These are phyloP conservation scores for Lamprotornis superbus DNA, from an alignment of 2,113 vertebrate genomes.

Conservation along the genomic window DNA sequence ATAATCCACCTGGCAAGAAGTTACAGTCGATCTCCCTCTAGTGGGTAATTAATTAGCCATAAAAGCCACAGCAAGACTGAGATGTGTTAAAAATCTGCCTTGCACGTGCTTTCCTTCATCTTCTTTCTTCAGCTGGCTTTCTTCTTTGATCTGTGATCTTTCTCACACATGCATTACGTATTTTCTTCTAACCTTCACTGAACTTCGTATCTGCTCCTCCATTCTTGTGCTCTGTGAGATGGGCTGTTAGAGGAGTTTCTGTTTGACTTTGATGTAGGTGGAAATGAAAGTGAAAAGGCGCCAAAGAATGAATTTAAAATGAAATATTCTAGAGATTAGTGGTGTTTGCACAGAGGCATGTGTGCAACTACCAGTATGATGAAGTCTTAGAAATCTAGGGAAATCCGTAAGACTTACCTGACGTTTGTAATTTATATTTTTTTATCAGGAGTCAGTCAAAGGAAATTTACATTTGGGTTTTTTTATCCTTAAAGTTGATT, in stretches of 20 bases:
- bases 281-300: constrained; percentile 11
- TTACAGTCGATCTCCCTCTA: constrained; percentile 44
- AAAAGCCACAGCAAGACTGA: background rate
- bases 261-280: background rate
- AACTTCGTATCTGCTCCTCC: background rate
- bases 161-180: background rate
- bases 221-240: background rate
- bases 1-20: background rate
- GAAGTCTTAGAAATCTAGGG: background rate
- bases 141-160: background rate
- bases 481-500: constrained; percentile 21
- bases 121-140: background rate
- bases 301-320: background rate
- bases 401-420: background rate
- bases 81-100: background rate
- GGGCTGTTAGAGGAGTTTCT: background rate
- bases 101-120: background rate
- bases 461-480: background rate
- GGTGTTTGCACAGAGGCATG: background rate
- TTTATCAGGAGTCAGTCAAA: background rate
- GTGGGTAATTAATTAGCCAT: constrained; percentile 23
- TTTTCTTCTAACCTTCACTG: background rate
- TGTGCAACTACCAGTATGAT: background rate
- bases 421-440: background rate
- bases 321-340: background rate